Percentiles rank a stretch among this genome's conserved stretches.
These are phyloP conservation scores for Automeris io DNA, from an alignment of 2,888 invertebrate species.

Conservation along the genomic window DNA sequence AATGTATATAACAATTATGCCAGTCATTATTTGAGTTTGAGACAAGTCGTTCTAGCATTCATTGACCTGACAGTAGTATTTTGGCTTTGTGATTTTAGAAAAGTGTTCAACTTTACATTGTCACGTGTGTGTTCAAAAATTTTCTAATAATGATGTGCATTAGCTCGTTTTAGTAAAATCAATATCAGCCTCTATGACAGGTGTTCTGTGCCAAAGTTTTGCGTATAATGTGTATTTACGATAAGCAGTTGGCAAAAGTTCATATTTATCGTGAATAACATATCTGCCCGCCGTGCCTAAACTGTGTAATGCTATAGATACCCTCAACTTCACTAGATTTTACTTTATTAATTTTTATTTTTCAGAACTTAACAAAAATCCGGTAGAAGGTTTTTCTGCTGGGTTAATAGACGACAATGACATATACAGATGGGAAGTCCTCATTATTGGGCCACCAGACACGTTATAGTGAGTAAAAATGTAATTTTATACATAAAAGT, in stretches of 20 bases:
- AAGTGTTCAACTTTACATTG: constrained; percentile 16
- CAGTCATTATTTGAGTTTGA: constrained; percentile 47
- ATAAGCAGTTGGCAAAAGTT: constrained; percentile 40
- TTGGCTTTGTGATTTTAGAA: constrained; percentile 40
- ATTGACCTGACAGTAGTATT: constrained; percentile 74
- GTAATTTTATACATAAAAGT: neutral
- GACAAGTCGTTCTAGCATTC: constrained; percentile 59
- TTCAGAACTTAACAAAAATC: constrained; percentile 98
- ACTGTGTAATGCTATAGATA: constrained; percentile 6
- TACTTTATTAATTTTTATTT: constrained; percentile 27
- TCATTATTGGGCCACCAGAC: constrained; percentile 99
- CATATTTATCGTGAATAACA: constrained; percentile 25
- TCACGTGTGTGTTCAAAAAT: constrained; percentile 12
- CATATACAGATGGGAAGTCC: constrained; percentile 99
- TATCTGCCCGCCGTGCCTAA: constrained; percentile 11
- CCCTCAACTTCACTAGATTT: neutral
- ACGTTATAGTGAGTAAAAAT: constrained; percentile 93
- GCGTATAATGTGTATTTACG: constrained; percentile 40
- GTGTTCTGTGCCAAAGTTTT: constrained; percentile 45
- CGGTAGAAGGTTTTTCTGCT: constrained; percentile 99
- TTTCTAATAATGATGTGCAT: constrained; percentile 10
- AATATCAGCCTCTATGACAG: constrained; percentile 61
- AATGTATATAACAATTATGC: constrained; percentile 30
- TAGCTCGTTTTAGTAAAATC: constrained; percentile 48
- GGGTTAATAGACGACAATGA: constrained; percentile 99